Evolutionary conservation across 1,140 invertebrate species (phyloP), one percentile per base, ranked within the genome.

Genomic region (Heliconius hermathena): DNA sequence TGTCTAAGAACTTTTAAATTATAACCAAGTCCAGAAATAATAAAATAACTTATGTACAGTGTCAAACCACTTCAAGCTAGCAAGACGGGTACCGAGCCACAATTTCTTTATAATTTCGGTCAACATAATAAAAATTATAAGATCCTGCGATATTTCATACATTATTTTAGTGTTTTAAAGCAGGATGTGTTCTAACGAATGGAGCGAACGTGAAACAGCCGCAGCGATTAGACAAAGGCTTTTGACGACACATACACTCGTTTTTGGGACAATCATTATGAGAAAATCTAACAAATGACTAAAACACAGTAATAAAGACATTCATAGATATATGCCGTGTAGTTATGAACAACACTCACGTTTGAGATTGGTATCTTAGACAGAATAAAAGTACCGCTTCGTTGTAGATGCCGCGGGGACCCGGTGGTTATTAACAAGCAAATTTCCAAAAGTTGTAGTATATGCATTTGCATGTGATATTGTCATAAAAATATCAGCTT

Each of bases 211-310:
- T 90, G 85, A 84, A 85, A 84, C 82, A 89, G 81, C 83, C 87
- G 82, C 79, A 88, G 86, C 91, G 90, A 93, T 93, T 93, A 93
- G 88, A 94, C 90, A 92, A 94, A 93, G 82, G 88, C 88, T 91
- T 90, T 81, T 94, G 92, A 91, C 90, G 90, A 90, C 90, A 82
- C 84, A 88, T 83, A 87, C 89, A 88, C 92, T 94, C 93, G 92
- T 94, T 94, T 93, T 91, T 86, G 90, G 80, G 88, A 89, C 90
- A 94, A 94, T 94, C 93, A 94, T 94, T 94, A 94, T 94, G 93
- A 94, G 93, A 94, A 94, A 94, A 94, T 94, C 93, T 94, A 90
- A 90, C 87, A 94, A 94, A 94, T 93, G 93, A 93, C 93, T 93
- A 92, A 92, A 92, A 84, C 84, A 91, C 86, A 88, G 90, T 93